These are phyloP conservation scores for Spea multiplicata DNA, from an alignment of 2,113 vertebrate genomes.

Conservation along the genomic window DNA sequence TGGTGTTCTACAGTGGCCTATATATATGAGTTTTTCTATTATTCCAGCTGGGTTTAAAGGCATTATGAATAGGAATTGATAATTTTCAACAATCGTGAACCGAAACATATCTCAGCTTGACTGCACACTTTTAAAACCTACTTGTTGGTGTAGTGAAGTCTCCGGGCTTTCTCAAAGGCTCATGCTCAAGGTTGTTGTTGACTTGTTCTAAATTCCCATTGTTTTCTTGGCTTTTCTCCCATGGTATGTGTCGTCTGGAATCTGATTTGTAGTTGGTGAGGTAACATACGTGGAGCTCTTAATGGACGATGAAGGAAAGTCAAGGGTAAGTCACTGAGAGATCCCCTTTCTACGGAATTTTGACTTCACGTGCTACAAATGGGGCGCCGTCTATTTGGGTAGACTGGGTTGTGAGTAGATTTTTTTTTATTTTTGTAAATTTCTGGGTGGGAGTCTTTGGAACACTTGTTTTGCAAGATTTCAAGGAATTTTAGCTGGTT, in stretches of 20 bases:
- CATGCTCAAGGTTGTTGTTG: slow-evolving; percentile 86
- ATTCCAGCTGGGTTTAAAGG: too few relatives aligned
- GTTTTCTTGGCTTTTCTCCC: slow-evolving; percentile 99
- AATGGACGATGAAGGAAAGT: slow-evolving; percentile 99
- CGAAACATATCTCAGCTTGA: slow-evolving; percentile 66
- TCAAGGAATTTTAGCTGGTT: slow-evolving; percentile 60
- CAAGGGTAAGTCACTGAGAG: slow-evolving; percentile 99
- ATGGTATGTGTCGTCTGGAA: slow-evolving; percentile 99
- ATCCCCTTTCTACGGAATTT: slow-evolving; percentile 77
- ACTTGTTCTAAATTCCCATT: slow-evolving; percentile 99
- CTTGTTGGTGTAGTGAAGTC: slow-evolving; percentile 83
- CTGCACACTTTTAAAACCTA: slow-evolving; percentile 94
- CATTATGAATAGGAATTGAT: too few relatives aligned
- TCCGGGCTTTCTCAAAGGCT: slow-evolving; percentile 89
- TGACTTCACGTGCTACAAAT: slow-evolving; percentile 71
- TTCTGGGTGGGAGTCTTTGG: slow-evolving; percentile 55
- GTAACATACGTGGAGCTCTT: slow-evolving; percentile 99
- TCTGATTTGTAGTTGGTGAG: slow-evolving; percentile 99
- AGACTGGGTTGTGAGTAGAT: slow-evolving; percentile 40
- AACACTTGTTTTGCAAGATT: slow-evolving; percentile 55
- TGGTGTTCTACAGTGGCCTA: too few relatives aligned
- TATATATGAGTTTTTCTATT: too few relatives aligned
- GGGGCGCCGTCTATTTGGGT: slow-evolving; percentile 66
- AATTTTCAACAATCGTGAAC: slow-evolving; percentile 50
- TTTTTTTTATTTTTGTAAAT: not conserved